Conservation (phyloP, 2,888 invertebrate genomes). For the Agrypnus murinus region DNA sequence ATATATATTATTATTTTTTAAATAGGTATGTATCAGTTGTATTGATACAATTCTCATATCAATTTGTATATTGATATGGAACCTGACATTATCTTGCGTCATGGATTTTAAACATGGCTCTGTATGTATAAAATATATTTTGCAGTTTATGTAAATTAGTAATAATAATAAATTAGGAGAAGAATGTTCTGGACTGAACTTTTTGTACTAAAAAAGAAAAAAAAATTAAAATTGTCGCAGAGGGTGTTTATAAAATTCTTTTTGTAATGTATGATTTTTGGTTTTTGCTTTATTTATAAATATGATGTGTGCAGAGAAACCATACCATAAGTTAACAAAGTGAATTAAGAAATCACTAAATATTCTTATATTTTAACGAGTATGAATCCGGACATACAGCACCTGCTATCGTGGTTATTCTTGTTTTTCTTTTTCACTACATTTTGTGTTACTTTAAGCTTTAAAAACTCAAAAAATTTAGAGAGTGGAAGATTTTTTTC, state of each 20-base stretch:
- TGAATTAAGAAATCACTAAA: too few species aligned
- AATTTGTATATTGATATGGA: background rate
- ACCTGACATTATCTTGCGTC: background rate
- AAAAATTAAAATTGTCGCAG: background rate
- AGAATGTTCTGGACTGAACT: background rate
- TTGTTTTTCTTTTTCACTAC: too few species aligned
- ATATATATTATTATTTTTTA: background rate
- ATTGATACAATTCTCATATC: background rate
- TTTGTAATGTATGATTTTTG: background rate
- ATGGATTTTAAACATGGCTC: background rate
- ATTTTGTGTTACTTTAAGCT: too few species aligned
- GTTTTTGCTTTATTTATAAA: background rate
- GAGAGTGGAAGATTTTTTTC: too few species aligned
- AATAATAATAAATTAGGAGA: too few species aligned
- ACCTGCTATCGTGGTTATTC: too few species aligned
- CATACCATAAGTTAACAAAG: too few species aligned
- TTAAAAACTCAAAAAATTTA: too few species aligned
- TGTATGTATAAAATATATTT: background rate
- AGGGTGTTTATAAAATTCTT: conserved; percentile 7
- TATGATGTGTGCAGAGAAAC: background rate
- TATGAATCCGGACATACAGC: too few species aligned
- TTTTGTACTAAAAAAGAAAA: background rate
- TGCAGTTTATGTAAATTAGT: conserved; percentile 1
- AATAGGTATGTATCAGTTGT: background rate
- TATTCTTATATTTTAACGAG: too few species aligned